phyloP scores from a whole-genome alignment of 2,797 vertebrate genomes.

The Gymnoscopelus braueri region DNA sequence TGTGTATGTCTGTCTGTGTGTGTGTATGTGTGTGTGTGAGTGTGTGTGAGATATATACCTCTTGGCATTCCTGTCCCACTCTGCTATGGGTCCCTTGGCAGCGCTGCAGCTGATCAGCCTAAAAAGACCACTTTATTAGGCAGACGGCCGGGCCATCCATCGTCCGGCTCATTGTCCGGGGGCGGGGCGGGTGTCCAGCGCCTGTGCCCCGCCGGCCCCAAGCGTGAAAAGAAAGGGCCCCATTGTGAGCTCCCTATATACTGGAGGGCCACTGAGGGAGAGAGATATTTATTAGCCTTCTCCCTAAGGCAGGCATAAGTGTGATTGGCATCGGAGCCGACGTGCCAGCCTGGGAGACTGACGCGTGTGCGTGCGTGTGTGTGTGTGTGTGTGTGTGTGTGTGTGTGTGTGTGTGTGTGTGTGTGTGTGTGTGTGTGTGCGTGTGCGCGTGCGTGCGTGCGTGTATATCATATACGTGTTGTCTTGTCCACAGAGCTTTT shows the following conservation, averaged over 20 bases:
- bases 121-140: constrained; percentile 62
- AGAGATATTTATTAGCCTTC: constrained; percentile 33
- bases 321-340: constrained; percentile 54
- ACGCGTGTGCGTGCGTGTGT: constrained; percentile 11
- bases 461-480: no score
- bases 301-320: constrained; percentile 54
- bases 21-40: constrained; percentile 17
- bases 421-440: no score
- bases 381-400: constrained; percentile 49
- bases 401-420: constrained; percentile 5
- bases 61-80: constrained; percentile 37
- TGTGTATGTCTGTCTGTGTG: constrained; percentile 18
- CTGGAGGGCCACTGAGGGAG: constrained; percentile 50
- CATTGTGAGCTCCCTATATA: constrained; percentile 60
- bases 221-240: constrained; percentile 63
- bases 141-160: constrained; percentile 61
- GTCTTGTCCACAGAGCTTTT: no score
- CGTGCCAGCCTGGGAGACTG: constrained; percentile 4
- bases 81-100: not conserved
- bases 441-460: no score
- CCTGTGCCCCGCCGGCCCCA: constrained; percentile 21
- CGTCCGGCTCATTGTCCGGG: constrained; percentile 48
- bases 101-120: constrained; percentile 42
- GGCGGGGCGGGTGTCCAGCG: constrained; percentile 25
- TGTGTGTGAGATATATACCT: constrained; percentile 41